phyloP scores from a whole-genome alignment of 2,888 invertebrate species.

The Chironomus riparius region DNA sequence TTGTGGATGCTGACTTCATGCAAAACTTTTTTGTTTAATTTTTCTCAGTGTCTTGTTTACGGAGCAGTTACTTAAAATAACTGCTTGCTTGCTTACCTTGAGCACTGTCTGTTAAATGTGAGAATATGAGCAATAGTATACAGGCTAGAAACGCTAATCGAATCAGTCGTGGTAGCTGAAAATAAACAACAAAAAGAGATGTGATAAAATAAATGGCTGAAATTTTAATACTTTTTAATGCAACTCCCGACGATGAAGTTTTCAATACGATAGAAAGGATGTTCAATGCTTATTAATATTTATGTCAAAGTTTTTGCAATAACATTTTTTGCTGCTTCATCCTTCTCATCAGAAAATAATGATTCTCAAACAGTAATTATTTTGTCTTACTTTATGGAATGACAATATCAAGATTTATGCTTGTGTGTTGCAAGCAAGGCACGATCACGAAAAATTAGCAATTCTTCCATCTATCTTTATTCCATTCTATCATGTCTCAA shows the following conservation, averaged over 20 bases:
- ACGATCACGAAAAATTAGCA: no score
- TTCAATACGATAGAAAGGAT: background rate
- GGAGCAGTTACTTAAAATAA: no score
- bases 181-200: constrained; percentile 36
- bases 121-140: constrained; percentile 48
- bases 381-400: background rate
- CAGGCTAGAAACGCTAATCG: constrained; percentile 48
- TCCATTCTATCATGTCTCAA: no score
- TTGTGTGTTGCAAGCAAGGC: background rate
- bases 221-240: no score
- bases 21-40: background rate
- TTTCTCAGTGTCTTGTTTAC: no score
- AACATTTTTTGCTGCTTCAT: background rate
- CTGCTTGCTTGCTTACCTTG: constrained; percentile 42
- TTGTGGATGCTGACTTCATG: background rate
- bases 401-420: background rate
- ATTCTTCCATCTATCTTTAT: no score
- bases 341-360: background rate
- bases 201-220: background rate
- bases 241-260: background rate
- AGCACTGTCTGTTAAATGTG: constrained; percentile 49
- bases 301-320: background rate
- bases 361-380: background rate
- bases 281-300: background rate
- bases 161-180: constrained; percentile 53